Percentiles rank a stretch among this genome's conserved stretches.
Evolutionary conservation across 1,140 invertebrate species (phyloP).

Genomic region (Bathynomus jamesi): DNA sequence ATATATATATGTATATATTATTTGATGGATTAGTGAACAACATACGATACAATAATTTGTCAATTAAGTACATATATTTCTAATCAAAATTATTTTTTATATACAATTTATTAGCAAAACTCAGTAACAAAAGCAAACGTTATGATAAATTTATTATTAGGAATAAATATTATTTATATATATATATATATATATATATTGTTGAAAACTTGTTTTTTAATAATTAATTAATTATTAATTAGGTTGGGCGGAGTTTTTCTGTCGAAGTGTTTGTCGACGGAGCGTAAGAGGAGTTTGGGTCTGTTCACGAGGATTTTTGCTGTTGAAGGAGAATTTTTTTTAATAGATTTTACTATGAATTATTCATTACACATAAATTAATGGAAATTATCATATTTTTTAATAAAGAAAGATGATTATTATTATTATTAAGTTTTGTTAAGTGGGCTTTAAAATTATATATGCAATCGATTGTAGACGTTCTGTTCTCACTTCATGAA

Average conservation of each 20-base stretch:
- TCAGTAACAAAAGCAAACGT: too few species aligned
- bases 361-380: background rate
- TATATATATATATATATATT: constrained; percentile 1
- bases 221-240: too few species aligned
- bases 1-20: background rate
- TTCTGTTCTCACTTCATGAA: too few species aligned
- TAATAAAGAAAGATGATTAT: background rate
- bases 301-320: background rate
- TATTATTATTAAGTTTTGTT: background rate
- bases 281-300: background rate
- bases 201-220: background rate
- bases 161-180: background rate
- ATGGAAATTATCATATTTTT: background rate
- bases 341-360: background rate
- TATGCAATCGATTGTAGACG: background rate
- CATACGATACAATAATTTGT: background rate
- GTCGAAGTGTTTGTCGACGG: background rate
- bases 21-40: too few species aligned
- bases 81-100: background rate
- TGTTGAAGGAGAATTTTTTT: background rate
- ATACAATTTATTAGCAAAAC: background rate
- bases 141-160: too few species aligned
- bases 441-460: background rate
- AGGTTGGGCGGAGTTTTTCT: background rate
- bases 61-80: background rate